A percentile compares a stretch with the other conserved stretches of the same genome.
Evolutionary conservation across 1,140 invertebrate species (phyloP).

Genomic region (Colletes latitarsis): DNA sequence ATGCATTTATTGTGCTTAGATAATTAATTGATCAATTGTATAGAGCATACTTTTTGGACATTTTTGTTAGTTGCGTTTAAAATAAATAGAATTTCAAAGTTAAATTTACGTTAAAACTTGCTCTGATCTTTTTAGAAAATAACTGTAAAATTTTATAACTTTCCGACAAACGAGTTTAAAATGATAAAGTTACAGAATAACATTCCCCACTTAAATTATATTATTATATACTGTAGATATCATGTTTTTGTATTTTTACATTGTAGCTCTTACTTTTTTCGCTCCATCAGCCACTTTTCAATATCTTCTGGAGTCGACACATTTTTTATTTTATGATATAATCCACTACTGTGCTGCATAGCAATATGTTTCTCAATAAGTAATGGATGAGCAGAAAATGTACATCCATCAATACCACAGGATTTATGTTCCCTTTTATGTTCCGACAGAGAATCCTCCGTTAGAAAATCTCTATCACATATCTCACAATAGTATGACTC

Average conservation of each 20-base stretch:
- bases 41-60: no score
- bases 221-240: no score
- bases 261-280: slow-evolving; percentile 83
- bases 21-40: no score
- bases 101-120: no score
- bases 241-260: neutral
- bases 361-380: slow-evolving; percentile 89
- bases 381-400: slow-evolving; percentile 89
- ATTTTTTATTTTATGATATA: slow-evolving; percentile 89
- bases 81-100: no score
- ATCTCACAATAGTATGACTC: slow-evolving; percentile 85
- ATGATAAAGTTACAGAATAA: no score
- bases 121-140: no score
- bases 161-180: no score
- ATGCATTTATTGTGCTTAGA: no score
- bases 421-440: slow-evolving; percentile 87
- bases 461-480: slow-evolving; percentile 88
- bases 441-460: slow-evolving; percentile 81
- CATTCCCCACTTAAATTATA: no score
- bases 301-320: slow-evolving; percentile 90
- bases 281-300: slow-evolving; percentile 89
- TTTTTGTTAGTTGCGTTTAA: no score
- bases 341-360: slow-evolving; percentile 90
- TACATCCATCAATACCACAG: slow-evolving; percentile 91
- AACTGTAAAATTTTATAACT: no score